Conservation (phyloP, 53 echinoderm and acorn worm genomes). For the Patiria pectinifera region DNA sequence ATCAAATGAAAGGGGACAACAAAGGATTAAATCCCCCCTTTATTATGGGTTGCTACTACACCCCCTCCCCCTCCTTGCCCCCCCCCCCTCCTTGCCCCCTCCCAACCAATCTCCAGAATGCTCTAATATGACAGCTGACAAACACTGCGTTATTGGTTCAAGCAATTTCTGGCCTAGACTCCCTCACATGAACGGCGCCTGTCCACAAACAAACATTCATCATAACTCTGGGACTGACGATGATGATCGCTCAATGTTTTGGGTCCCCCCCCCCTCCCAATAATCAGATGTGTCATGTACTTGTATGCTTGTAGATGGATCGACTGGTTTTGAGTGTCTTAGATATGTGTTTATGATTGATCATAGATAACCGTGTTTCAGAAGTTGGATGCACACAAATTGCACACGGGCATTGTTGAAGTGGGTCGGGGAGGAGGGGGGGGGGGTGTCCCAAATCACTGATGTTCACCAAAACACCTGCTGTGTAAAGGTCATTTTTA, state of each 20-base stretch:
- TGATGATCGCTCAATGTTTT: background rate
- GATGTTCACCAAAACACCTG: too few relatives aligned
- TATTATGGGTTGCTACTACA: too few relatives aligned
- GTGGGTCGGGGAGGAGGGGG: background rate
- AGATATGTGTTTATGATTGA: background rate
- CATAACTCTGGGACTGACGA: background rate
- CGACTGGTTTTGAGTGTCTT: background rate
- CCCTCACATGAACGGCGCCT: slow-evolving; percentile 11
- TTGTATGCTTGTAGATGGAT: background rate
- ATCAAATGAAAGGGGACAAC: too few relatives aligned
- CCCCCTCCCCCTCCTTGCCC: too few relatives aligned
- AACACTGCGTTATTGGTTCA: background rate
- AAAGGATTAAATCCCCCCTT: too few relatives aligned
- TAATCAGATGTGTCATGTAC: slow-evolving; percentile 1
- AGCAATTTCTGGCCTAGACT: background rate
- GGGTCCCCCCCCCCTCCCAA: background rate
- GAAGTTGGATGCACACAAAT: background rate
- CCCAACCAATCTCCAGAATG: background rate
- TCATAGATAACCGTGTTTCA: background rate
- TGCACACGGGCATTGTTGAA: background rate
- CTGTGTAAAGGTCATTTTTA: too few relatives aligned
- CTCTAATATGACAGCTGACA: slow-evolving; percentile 26
- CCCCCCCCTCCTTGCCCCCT: too few relatives aligned
- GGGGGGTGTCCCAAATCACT: background rate
- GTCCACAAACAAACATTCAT: slow-evolving; percentile 38